phyloP scores from a whole-genome alignment of 2,113 vertebrate species.

The Coturnix japonica region DNA sequence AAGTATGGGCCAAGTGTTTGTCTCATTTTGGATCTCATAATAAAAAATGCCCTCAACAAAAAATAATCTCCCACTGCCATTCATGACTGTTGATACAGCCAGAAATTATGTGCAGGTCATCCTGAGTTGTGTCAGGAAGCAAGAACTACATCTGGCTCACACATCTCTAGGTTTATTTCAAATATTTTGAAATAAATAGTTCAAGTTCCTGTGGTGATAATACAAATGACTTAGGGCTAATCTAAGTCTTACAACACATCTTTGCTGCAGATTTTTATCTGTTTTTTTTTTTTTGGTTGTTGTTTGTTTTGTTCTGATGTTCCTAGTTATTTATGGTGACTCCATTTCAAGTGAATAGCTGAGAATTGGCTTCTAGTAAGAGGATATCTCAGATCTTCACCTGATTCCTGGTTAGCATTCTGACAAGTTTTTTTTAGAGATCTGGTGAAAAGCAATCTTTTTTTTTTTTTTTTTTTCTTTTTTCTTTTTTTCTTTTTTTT shows the following conservation, averaged over 20 bases:
- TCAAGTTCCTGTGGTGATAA: background rate
- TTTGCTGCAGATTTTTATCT: background rate
- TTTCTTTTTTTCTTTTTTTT: too few species aligned
- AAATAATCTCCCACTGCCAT: accelerated
- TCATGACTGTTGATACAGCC: background rate
- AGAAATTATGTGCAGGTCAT: background rate
- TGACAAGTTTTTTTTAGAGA: background rate
- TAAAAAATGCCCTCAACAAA: background rate
- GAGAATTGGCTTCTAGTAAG: background rate
- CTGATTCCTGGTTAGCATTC: background rate
- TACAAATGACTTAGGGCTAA: background rate
- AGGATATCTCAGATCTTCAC: background rate
- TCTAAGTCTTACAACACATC: background rate
- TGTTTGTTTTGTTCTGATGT: background rate
- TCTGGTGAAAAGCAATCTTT: background rate
- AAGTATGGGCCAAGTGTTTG: background rate
- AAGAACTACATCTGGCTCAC: background rate
- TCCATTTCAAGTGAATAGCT: background rate
- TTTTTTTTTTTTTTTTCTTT: too few species aligned
- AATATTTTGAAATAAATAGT: background rate
- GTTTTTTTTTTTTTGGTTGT: background rate
- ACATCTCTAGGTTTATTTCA: background rate
- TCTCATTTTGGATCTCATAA: background rate
- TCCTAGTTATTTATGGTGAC: background rate
- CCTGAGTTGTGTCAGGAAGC: background rate